Evolutionary conservation across 2,797 vertebrate species (phyloP), one percentile per base, ranked within the genome.

Genomic region (Spatula versicolor): DNA sequence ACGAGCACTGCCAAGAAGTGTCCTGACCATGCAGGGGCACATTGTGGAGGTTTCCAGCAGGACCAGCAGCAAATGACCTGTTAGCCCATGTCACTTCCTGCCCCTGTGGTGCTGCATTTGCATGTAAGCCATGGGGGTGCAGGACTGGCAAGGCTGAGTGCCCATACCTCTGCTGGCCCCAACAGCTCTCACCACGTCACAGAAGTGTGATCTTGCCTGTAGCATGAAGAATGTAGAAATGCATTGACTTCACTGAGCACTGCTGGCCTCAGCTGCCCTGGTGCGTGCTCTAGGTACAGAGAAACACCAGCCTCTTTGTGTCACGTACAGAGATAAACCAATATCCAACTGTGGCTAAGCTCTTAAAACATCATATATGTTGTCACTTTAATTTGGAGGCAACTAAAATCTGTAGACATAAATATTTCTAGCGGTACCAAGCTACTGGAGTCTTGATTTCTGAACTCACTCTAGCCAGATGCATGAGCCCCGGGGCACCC

Each of bases 61-160:
- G 54, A 30, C 20, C 23, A 48, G 58, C 3, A 10, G 50, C 41
- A 26, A 2, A 3, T 43, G 31, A 35, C 8, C 26, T 21, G 26
- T 35, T 33, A 41, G 48, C 26, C 35, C 25, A 1, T 6, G 50
- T 50, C 50, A 56, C 33, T 8, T 55, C 28, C 50, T 16, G 25
- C 28, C 52, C 28, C 52, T 54, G 3, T 11, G 1, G 0, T 9
- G 58, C 48, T 41, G 66, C 0, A 2, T 59, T 64, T 25, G 50
- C 66, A 37, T 26, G 33, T 1, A 4, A 31, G 63, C 31, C 39
- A 3, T 10, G 37, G 14, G 26, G 6, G 25, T 20, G 55, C 37
- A 19, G 41, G 18, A 50, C 10, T 28, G 18, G 14, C 25, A 54
- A 46, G 10, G 11, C 33, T 35, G 23, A 33, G 41, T 20, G 19